Evolutionary conservation across 2,113 vertebrate genomes (phyloP).

Genomic region (Calypte anna): DNA sequence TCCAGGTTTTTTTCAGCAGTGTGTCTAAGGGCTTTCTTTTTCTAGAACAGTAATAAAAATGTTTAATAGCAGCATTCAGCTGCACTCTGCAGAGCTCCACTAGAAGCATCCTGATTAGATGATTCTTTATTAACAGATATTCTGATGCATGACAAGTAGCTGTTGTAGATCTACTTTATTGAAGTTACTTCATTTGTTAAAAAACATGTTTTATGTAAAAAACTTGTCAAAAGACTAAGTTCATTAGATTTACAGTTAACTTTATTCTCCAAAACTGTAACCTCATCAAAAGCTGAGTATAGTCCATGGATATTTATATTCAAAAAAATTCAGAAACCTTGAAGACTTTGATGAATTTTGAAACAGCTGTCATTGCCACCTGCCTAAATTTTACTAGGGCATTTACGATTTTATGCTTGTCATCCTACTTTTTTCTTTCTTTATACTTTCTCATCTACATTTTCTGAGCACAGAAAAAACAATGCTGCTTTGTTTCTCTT

Average conservation of each 20-base stretch:
- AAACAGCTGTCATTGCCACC: background rate
- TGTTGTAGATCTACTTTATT: background rate
- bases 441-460: background rate
- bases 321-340: background rate
- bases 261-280: background rate
- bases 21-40: background rate
- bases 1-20: background rate
- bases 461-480: background rate
- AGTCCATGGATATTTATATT: background rate
- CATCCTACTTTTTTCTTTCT: background rate
- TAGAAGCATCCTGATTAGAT: background rate
- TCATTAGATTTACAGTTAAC: background rate
- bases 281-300: background rate
- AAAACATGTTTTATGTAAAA: background rate
- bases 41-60: background rate
- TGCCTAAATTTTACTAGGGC: background rate
- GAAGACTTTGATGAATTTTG: background rate
- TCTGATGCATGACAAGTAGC: background rate
- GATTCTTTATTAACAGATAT: background rate
- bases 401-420: background rate
- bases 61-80: background rate
- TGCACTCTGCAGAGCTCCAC: background rate
- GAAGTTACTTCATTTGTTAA: background rate
- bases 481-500: background rate
- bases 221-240: background rate